phyloP scores from a whole-genome alignment of 2,113 vertebrate genomes.

The Butorides virescens region DNA sequence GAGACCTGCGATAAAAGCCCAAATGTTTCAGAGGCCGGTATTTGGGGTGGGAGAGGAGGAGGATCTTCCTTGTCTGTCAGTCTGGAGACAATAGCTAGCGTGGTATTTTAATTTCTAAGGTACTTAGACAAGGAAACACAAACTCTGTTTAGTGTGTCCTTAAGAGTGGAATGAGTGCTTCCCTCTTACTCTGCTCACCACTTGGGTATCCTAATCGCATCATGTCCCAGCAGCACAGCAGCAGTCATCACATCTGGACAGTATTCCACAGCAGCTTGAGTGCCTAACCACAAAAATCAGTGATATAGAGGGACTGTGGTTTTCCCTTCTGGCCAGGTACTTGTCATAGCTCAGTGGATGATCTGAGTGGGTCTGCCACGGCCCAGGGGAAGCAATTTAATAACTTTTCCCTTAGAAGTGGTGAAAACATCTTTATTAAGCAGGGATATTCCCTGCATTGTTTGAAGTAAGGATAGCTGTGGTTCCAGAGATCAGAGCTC shows the following conservation, averaged over 20 bases:
- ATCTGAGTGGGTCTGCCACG: not conserved
- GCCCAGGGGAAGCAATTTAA: not conserved
- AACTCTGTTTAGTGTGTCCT: not conserved
- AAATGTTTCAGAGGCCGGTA: not conserved
- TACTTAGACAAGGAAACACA: not conserved
- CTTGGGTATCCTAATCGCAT: not conserved
- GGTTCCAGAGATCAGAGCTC: not conserved
- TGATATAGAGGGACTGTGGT: not conserved
- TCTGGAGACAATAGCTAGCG: not conserved
- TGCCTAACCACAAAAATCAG: not conserved
- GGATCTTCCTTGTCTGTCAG: not conserved
- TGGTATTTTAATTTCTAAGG: not conserved
- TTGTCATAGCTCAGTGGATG: not conserved
- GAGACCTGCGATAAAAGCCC: not conserved
- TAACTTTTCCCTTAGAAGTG: not conserved
- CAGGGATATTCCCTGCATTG: not conserved
- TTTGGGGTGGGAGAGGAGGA: not conserved
- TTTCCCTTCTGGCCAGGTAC: not conserved
- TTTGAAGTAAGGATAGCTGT: not conserved
- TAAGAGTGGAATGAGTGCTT: not conserved
- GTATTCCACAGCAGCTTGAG: not conserved
- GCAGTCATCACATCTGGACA: not conserved
- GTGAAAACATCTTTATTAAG: not conserved
- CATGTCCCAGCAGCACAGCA: not conserved
- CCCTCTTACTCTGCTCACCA: not conserved